A percentile compares a stretch with the other conserved stretches of the same genome.
phyloP scores from a whole-genome alignment of 2,113 vertebrate genomes.

The Formicarius rufipectus region DNA sequence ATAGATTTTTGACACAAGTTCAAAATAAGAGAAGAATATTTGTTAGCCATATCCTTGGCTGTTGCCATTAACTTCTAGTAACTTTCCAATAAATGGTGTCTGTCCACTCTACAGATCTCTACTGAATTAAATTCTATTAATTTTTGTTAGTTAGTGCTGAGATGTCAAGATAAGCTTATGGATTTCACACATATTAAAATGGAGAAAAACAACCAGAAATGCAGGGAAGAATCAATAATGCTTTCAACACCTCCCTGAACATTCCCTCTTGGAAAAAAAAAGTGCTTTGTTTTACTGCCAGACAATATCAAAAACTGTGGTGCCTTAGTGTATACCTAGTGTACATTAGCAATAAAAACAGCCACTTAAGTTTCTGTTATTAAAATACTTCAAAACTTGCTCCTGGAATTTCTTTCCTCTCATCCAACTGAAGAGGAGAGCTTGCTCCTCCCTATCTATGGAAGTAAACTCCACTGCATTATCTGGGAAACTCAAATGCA shows the following conservation, averaged over 20 bases:
- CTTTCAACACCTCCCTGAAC: neutral
- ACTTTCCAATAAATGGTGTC: neutral
- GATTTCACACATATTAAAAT: neutral
- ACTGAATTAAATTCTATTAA: neutral
- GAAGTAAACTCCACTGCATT: neutral
- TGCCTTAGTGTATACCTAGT: neutral
- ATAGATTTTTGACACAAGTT: neutral
- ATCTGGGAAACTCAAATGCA: neutral
- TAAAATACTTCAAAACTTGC: neutral
- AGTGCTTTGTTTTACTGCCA: neutral
- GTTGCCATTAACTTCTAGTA: neutral
- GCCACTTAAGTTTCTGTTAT: neutral
- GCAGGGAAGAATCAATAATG: neutral
- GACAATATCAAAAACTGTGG: neutral
- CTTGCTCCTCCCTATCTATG: neutral
- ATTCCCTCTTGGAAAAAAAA: neutral
- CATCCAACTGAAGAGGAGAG: neutral
- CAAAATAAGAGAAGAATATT: neutral
- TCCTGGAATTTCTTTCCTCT: neutral
- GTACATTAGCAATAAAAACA: neutral
- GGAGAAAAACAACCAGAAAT: neutral
- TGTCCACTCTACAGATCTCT: neutral
- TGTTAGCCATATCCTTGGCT: neutral
- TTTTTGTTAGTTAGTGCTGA: neutral
- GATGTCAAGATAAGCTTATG: neutral